Evolutionary conservation across 2,113 vertebrate genomes (phyloP).

Genomic region (Irena cyanogastra): DNA sequence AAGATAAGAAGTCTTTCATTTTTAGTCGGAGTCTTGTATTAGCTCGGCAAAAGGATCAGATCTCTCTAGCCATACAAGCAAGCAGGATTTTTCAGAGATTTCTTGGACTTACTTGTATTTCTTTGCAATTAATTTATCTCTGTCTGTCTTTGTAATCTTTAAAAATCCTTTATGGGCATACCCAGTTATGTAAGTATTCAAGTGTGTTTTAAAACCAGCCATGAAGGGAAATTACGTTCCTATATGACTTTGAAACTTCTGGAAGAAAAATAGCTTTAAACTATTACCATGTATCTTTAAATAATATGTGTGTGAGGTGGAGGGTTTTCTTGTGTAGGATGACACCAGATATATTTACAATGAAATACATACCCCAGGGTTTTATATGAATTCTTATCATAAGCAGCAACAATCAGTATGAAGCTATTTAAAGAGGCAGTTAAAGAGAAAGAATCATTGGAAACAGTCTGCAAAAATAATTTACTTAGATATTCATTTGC

Average conservation of each 20-base stretch:
- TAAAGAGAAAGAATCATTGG: constrained; percentile 2
- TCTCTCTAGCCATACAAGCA: neutral
- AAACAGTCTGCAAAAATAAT: constrained; percentile 24
- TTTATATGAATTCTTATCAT: neutral
- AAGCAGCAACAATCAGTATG: neutral
- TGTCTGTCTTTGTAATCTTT: neutral
- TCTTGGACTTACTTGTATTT: neutral
- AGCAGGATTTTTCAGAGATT: neutral
- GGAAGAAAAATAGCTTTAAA: neutral
- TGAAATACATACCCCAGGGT: neutral
- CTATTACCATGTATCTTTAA: neutral
- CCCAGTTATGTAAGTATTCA: neutral
- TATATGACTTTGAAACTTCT: neutral
- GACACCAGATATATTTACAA: neutral
- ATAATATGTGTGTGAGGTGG: neutral
- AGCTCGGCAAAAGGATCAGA: neutral
- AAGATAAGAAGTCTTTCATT: neutral
- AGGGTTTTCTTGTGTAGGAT: neutral
- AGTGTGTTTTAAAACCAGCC: neutral
- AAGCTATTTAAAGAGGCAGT: neutral
- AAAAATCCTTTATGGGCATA: neutral
- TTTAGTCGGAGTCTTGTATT: neutral
- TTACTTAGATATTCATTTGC: constrained; percentile 26
- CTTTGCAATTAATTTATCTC: neutral
- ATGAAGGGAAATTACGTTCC: neutral